These are phyloP conservation scores for Aradophagus sp. DNA, from an alignment of 1,140 invertebrate genomes.

Conservation along the genomic window DNA sequence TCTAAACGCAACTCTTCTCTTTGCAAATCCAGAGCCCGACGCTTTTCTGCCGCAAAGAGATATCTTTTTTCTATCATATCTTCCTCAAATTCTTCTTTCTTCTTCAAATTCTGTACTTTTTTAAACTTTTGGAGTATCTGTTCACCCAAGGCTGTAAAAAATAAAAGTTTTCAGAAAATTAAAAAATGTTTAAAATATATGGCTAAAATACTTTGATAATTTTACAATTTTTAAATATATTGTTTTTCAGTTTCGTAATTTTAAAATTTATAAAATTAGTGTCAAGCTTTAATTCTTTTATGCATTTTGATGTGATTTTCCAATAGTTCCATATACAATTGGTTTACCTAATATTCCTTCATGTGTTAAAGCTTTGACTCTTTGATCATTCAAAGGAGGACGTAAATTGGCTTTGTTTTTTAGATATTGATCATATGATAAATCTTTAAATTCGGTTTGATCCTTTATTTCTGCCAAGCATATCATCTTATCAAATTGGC, in stretches of 20 bases:
- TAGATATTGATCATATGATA: constrained; percentile 10
- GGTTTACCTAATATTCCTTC: constrained; percentile 32
- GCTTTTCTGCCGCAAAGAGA: constrained; percentile 26
- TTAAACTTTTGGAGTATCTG: constrained; percentile 20
- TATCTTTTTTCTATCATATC: constrained; percentile 15
- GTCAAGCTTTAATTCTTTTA: too few species aligned
- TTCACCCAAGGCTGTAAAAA: constrained; percentile 18
- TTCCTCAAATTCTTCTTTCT: constrained; percentile 9
- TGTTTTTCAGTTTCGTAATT: too few species aligned
- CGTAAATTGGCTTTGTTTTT: neutral
- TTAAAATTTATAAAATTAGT: too few species aligned
- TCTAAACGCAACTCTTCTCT: constrained; percentile 15
- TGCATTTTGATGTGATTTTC: too few species aligned
- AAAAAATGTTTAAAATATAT: neutral
- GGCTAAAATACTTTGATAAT: too few species aligned
- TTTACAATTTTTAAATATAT: too few species aligned
- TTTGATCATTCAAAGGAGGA: constrained; percentile 15
- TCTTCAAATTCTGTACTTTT: constrained; percentile 10
- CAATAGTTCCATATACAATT: too few species aligned
- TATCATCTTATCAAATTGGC: constrained; percentile 11
- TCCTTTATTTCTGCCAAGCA: constrained; percentile 1
- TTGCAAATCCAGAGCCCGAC: constrained; percentile 26
- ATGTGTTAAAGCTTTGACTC: constrained; percentile 15
- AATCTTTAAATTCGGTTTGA: neutral
- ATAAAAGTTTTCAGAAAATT: constrained; percentile 1